Conservation (phyloP, 1,140 invertebrate genomes). For the Hycleus cichorii region DNA sequence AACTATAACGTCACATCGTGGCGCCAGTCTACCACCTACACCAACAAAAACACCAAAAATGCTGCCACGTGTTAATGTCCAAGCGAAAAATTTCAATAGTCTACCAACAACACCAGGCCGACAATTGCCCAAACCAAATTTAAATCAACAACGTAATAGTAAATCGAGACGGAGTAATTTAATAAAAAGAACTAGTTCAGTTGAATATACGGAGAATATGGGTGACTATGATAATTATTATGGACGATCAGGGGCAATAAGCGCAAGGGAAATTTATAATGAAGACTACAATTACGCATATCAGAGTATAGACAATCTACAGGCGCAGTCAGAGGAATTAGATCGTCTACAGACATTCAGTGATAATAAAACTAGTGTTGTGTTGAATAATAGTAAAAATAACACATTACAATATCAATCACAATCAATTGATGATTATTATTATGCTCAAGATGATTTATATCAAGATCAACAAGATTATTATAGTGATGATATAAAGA, state of each 20-base stretch:
- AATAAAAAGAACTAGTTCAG: conserved; percentile 36
- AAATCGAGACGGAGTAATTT: conserved; percentile 30
- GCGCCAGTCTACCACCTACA: conserved; percentile 39
- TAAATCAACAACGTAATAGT: conserved; percentile 31
- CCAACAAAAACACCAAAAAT: conserved; percentile 38
- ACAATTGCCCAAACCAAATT: conserved; percentile 46
- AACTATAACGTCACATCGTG: conserved; percentile 28
- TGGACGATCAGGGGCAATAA: conserved; percentile 40
- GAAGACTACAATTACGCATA: conserved; percentile 66
- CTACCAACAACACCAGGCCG: conserved; percentile 48
- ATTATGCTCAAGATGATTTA: conserved; percentile 18
- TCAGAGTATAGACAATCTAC: conserved; percentile 46
- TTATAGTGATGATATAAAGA: conserved; percentile 32
- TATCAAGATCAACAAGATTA: conserved; percentile 39
- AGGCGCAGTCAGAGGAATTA: conserved; percentile 19
- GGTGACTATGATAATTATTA: conserved; percentile 33
- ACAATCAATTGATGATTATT: conserved; percentile 15
- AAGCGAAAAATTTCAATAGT: conserved; percentile 43
- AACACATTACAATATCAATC: conserved; percentile 11
- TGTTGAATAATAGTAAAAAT: conserved; percentile 24
- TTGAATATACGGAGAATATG: conserved; percentile 33
- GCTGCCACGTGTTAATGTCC: conserved; percentile 17
- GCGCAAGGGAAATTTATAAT: conserved; percentile 51
- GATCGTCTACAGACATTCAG: conserved; percentile 8
- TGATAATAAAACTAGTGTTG: conserved; percentile 39